Percentiles rank a stretch among this genome's conserved stretches.
Conservation (phyloP, 2,113 vertebrate genomes). For the Pteruthius melanotis region DNA sequence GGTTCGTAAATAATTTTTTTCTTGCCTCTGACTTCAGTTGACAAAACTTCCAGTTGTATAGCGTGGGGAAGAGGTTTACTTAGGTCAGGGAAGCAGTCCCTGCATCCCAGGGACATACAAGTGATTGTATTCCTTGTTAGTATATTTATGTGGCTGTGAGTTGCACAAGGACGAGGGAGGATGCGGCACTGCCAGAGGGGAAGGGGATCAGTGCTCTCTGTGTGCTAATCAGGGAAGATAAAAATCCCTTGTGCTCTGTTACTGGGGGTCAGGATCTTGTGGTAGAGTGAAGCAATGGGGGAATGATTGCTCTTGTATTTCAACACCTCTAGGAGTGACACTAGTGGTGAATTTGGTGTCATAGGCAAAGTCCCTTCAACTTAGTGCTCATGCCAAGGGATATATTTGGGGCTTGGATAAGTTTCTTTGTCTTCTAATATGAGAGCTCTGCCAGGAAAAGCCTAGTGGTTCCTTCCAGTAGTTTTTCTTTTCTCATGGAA, state of each 20-base stretch:
- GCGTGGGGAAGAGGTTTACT: not conserved
- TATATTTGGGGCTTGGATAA: not conserved
- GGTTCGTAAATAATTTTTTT: not conserved
- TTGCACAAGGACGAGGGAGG: not conserved
- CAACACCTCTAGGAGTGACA: not conserved
- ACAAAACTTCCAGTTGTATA: not conserved
- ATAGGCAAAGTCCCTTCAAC: not conserved
- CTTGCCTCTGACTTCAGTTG: not conserved
- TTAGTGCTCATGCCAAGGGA: not conserved
- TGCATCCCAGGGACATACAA: not conserved
- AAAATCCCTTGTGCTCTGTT: not conserved
- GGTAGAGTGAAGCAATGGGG: not conserved
- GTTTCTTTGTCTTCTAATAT: not conserved
- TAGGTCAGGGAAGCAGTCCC: not conserved
- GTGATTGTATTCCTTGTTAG: not conserved
- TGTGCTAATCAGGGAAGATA: not conserved
- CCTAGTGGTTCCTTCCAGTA: not conserved
- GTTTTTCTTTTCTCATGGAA: not conserved
- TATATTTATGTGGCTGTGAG: not conserved
- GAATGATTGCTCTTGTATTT: not conserved
- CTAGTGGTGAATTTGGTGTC: not conserved
- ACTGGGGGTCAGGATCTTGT: not conserved
- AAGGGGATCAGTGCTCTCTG: not conserved
- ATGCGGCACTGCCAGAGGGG: not conserved
- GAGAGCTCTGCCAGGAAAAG: not conserved